Evolutionary conservation across 2,113 vertebrate species (phyloP), one percentile per base, ranked within the genome.

Genomic region (Setophaga coronata): DNA sequence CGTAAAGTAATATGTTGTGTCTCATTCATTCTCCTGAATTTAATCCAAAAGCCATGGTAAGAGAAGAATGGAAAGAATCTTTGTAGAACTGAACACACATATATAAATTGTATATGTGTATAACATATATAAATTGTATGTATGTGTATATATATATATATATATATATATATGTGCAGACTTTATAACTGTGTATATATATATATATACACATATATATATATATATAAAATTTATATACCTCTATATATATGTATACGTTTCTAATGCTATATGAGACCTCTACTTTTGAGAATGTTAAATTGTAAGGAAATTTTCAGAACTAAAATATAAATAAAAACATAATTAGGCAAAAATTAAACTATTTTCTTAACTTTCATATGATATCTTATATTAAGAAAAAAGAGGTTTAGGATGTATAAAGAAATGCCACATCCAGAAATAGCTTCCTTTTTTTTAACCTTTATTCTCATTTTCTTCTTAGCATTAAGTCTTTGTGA

Each of bases 361-460:
- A 18, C 0, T 0, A 18, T 36, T 60, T 71, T 60, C 14, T 48
- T 18, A 5, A 33, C 1, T 56, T 79, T 64, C 18, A 40, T 33
- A 33, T 0, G 2, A 33, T 1, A n/a, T 67, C 17, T 61, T 50
- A 18, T 5, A 53, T 17, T 19, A 47, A 80, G 13, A 28, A 36
- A 70, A 31, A 87, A 31, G 6, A 28, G 1, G 0, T 28, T 66
- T 48, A 67, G 6, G 6, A 40, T 62, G 67, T 43, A 11, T n/a
- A 60, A 25, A 7, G 7, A 40, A 85, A 61, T 40, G 4, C 2
- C 56, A 60, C 9, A 57, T 36, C 14, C 17, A 72, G 40, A 67
- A 78, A 72, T 33, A n/a, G 14, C 5, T 47, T 67, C 8, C 3
- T 11, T 50, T 16, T 29, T 40, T 57, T 87, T 82, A 2, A 26